Evolutionary conservation across 2,888 invertebrate species (phyloP).

Genomic region (Physocephala rufipes): DNA sequence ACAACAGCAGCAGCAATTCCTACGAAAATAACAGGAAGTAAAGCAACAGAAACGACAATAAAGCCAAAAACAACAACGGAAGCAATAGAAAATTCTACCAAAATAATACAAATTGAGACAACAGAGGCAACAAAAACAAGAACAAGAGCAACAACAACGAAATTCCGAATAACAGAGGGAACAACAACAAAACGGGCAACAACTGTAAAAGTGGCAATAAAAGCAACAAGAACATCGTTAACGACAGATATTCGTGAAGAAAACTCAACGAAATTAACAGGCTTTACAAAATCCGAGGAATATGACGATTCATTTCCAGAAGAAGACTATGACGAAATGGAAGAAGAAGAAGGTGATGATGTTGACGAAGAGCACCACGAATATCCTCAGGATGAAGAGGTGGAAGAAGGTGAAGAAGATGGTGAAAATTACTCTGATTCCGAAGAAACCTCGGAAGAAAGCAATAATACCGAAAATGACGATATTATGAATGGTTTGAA

Average conservation of each 20-base stretch:
- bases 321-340: not conserved
- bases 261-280: not conserved
- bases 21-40: no score
- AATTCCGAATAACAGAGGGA: no score
- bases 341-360: not conserved
- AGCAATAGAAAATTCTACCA: no score
- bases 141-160: not conserved
- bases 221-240: constrained; percentile 5
- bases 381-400: constrained; percentile 35
- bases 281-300: constrained; percentile 11
- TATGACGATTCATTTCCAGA: not conserved
- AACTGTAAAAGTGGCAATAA: not conserved
- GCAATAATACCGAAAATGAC: not conserved
- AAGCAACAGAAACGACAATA: not conserved
- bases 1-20: no score
- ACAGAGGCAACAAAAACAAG: constrained; percentile 1
- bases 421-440: not conserved
- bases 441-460: not conserved
- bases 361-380: not conserved
- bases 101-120: no score
- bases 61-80: not conserved
- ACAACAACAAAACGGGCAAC: not conserved
- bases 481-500: not conserved
- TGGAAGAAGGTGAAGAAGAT: not conserved
- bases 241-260: not conserved